These are phyloP conservation scores for Cyclopterus lumpus DNA, from an alignment of 2,797 vertebrate genomes.

Conservation along the genomic window DNA sequence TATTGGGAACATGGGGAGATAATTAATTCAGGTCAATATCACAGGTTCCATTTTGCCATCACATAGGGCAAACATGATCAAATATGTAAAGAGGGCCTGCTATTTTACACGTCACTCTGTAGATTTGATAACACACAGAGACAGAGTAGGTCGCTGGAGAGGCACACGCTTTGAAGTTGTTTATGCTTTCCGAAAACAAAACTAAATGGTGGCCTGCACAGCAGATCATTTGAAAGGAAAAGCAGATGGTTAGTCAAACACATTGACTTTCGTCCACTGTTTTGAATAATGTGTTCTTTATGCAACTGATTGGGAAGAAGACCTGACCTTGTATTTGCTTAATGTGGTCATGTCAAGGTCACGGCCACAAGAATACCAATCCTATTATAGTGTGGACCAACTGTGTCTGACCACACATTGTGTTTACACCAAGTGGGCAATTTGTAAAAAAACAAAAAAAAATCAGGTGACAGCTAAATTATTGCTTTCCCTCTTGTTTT, in stretches of 20 bases:
- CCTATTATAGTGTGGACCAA: conserved; percentile 15
- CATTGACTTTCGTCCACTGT: conserved; percentile 11
- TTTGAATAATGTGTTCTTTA: conserved; percentile 64
- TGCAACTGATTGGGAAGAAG: conserved; percentile 40
- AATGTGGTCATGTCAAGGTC: conserved; percentile 53
- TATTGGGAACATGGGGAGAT: conserved; percentile 4
- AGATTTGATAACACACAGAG: background rate
- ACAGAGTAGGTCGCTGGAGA: background rate
- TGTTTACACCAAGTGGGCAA: conserved; percentile 31
- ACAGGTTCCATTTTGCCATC: conserved; percentile 3
- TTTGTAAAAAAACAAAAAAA: conserved; percentile 30
- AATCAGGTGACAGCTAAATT: conserved; percentile 45
- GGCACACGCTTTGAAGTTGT: background rate
- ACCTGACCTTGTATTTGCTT: conserved; percentile 46
- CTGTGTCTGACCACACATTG: conserved; percentile 29
- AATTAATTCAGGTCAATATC: conserved; percentile 3
- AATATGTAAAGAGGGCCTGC: background rate
- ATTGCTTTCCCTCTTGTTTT: conserved; percentile 48
- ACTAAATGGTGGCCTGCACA: background rate
- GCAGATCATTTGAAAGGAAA: conserved; percentile 62
- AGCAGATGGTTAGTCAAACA: conserved; percentile 39
- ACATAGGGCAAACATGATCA: background rate
- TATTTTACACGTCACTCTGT: conserved; percentile 1
- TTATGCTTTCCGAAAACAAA: conserved; percentile 12
- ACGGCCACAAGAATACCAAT: conserved; percentile 26